These are phyloP conservation scores for Hippopotamus amphibius DNA, from an alignment of 2,113 vertebrate genomes.

Conservation along the genomic window DNA sequence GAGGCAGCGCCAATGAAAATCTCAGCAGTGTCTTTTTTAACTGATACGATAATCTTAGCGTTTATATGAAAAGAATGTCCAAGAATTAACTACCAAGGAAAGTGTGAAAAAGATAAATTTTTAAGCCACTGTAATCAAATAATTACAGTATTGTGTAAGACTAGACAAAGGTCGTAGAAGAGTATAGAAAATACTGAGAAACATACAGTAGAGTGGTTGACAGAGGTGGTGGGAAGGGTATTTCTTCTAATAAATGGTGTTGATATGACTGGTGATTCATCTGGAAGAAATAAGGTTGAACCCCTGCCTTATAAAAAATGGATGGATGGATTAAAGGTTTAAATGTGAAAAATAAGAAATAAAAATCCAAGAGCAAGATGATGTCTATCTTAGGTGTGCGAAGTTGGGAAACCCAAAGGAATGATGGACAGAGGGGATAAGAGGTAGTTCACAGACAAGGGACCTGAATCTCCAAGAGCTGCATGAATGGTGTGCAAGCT, in stretches of 20 bases:
- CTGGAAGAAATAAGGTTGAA: not conserved
- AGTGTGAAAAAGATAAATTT: not conserved
- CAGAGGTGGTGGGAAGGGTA: no score
- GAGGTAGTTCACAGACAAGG: not conserved
- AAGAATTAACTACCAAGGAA: not conserved
- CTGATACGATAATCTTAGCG: not conserved
- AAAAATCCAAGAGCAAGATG: not conserved
- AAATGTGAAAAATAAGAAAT: not conserved
- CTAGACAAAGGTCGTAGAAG: not conserved
- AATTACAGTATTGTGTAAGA: not conserved
- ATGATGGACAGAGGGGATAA: rapidly evolving
- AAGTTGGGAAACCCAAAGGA: not conserved
- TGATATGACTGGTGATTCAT: not conserved
- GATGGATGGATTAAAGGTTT: not conserved
- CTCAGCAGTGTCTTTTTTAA: not conserved
- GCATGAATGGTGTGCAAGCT: rapidly evolving
- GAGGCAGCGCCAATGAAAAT: not conserved
- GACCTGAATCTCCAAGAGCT: not conserved
- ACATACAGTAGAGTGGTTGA: rapidly evolving
- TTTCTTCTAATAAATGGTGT: not conserved
- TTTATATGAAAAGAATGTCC: not conserved
- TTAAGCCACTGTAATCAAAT: not conserved
- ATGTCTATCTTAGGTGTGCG: not conserved
- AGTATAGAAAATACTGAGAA: not conserved
- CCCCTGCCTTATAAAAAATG: not conserved